These are phyloP conservation scores for Adelognathus sp. DNA, from an alignment of 2,888 invertebrate species.

Conservation along the genomic window DNA sequence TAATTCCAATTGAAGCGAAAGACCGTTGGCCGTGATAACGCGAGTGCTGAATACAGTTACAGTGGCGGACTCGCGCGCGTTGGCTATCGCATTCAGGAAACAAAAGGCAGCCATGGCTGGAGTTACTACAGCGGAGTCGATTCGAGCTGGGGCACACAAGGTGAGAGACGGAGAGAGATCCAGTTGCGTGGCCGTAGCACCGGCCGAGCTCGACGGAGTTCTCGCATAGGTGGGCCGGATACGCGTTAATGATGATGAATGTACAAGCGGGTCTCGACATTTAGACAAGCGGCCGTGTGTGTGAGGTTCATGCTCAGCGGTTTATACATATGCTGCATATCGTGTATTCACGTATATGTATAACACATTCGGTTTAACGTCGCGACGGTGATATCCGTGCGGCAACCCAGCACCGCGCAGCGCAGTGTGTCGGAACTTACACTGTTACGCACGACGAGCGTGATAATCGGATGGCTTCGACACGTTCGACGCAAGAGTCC, in stretches of 20 bases:
- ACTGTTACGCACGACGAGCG: conserved; percentile 22
- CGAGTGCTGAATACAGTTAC: conserved; percentile 2
- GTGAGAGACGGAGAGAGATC: conserved; percentile 29
- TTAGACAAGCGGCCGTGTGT: conserved; percentile 40
- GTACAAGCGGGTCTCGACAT: conserved; percentile 48
- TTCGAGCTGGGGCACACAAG: background rate
- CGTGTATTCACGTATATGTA: background rate
- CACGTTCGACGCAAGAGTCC: conserved; percentile 33
- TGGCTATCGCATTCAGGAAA: conserved; percentile 22
- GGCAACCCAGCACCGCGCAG: background rate
- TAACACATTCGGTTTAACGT: conserved; percentile 19
- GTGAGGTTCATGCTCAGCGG: background rate
- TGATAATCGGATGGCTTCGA: conserved; percentile 41
- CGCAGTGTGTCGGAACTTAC: conserved; percentile 13
- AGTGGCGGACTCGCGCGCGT: background rate
- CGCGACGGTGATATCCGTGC: conserved; percentile 21
- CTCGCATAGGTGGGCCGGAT: conserved; percentile 57
- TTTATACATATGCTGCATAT: background rate
- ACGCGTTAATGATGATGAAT: conserved; percentile 66
- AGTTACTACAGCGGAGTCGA: no score
- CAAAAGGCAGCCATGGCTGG: conserved; percentile 31
- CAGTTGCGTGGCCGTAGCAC: conserved; percentile 50
- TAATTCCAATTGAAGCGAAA: conserved; percentile 25
- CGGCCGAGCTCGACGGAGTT: conserved; percentile 21
- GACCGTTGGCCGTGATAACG: background rate